Evolutionary conservation across 2,888 invertebrate species (phyloP).

Genomic region (Cryptophagus acutangulus): DNA sequence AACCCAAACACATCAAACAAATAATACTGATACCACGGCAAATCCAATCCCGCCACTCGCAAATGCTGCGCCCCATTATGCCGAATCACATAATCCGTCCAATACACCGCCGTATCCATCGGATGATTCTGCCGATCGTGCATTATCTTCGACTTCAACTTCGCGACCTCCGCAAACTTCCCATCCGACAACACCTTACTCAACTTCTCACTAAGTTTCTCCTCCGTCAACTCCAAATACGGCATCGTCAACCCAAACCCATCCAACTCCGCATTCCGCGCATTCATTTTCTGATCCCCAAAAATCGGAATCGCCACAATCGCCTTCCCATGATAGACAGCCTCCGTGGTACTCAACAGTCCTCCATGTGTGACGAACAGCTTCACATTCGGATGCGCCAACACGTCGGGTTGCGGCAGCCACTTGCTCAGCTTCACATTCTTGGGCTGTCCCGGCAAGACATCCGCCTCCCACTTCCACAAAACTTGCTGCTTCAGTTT

Average conservation of each 20-base stretch:
- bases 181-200: constrained; percentile 48
- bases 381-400: constrained; percentile 54
- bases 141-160: constrained; percentile 4
- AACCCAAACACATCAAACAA: constrained; percentile 11
- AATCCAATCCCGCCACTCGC: constrained; percentile 4
- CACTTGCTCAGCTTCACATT: constrained; percentile 44
- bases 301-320: constrained; percentile 52
- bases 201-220: constrained; percentile 41
- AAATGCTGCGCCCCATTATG: constrained; percentile 12
- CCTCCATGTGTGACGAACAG: constrained; percentile 59
- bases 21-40: constrained; percentile 9
- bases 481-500: constrained; percentile 59
- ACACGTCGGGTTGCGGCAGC: constrained; percentile 38
- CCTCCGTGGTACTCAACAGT: constrained; percentile 54
- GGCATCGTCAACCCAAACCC: constrained; percentile 36
- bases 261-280: constrained; percentile 44
- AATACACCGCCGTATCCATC: constrained; percentile 11
- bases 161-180: constrained; percentile 2
- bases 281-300: constrained; percentile 52
- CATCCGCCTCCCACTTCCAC: constrained; percentile 65
- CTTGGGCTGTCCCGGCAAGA: constrained; percentile 33
- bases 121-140: constrained; percentile 7
- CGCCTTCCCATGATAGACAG: constrained; percentile 51
- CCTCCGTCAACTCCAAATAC: constrained; percentile 48
- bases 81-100: constrained; percentile 7